phyloP scores from a whole-genome alignment of 2,113 vertebrate species.

The Hucho hucho region DNA sequence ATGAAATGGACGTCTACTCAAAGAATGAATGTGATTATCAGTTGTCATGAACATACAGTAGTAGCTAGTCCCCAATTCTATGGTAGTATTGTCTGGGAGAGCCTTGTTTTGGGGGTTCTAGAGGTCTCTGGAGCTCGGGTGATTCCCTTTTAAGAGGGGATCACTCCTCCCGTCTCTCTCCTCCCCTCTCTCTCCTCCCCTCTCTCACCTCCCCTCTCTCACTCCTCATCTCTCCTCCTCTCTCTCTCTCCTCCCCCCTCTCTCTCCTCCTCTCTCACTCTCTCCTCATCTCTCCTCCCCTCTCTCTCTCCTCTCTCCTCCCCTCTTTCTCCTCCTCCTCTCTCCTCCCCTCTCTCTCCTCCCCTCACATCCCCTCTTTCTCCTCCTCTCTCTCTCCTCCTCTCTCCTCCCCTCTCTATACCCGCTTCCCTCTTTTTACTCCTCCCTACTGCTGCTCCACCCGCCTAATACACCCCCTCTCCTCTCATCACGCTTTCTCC shows the following conservation, averaged over 20 bases:
- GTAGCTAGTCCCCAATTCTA: no score
- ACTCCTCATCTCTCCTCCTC: not conserved
- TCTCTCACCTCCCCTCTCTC: not conserved
- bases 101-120: not conserved
- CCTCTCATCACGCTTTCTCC: not conserved
- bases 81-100: no score
- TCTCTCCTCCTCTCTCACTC: not conserved
- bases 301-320: not conserved
- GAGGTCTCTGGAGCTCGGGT: not conserved
- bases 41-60: no score
- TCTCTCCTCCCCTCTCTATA: no score
- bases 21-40: no score
- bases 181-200: not conserved
- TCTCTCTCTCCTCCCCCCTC: not conserved
- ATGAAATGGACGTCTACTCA: no score
- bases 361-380: not conserved
- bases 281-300: not conserved
- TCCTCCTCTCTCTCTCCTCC: not conserved
- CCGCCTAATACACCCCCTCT: not conserved
- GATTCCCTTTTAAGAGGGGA: constrained; percentile 31
- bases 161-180: constrained; percentile 17
- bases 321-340: not conserved
- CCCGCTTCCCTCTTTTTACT: not conserved
- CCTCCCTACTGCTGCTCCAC: not conserved
- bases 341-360: not conserved